Percentiles rank a stretch among this genome's conserved stretches.
Conservation (phyloP, 1,140 invertebrate species). For the Hylaeus anthracinus region DNA sequence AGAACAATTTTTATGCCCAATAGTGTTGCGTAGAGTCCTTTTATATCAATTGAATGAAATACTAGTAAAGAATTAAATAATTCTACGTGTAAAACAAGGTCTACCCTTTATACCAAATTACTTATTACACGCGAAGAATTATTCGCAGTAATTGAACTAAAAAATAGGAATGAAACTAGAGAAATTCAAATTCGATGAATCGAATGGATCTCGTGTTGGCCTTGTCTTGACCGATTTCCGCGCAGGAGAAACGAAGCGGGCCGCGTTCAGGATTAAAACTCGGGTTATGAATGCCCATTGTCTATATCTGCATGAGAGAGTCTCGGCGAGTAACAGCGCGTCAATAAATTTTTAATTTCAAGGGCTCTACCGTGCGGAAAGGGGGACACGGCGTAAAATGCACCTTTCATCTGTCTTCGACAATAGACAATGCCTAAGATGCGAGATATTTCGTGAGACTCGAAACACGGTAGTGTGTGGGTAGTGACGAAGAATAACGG, state of each 20-base stretch:
- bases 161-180: too few relatives aligned
- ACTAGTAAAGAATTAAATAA: too few relatives aligned
- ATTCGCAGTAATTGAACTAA: too few relatives aligned
- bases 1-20: too few relatives aligned
- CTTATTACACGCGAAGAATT: too few relatives aligned
- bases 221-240: background rate
- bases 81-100: too few relatives aligned
- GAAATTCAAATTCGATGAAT: too few relatives aligned
- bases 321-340: constrained; percentile 12
- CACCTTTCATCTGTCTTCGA: constrained; percentile 49
- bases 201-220: background rate
- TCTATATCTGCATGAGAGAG: constrained; percentile 36
- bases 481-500: constrained; percentile 49
- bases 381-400: constrained; percentile 34
- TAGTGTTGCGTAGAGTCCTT: too few relatives aligned
- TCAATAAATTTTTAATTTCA: constrained; percentile 48
- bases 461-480: constrained; percentile 44
- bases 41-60: too few relatives aligned
- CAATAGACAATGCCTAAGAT: constrained; percentile 60
- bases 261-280: constrained; percentile 32
- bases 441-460: constrained; percentile 50
- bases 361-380: constrained; percentile 26
- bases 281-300: constrained; percentile 48
- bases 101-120: too few relatives aligned
- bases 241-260: constrained; percentile 7